Evolutionary conservation across 2,888 invertebrate species (phyloP), one percentile per base, ranked within the genome.

Genomic region (Julus scanicus): DNA sequence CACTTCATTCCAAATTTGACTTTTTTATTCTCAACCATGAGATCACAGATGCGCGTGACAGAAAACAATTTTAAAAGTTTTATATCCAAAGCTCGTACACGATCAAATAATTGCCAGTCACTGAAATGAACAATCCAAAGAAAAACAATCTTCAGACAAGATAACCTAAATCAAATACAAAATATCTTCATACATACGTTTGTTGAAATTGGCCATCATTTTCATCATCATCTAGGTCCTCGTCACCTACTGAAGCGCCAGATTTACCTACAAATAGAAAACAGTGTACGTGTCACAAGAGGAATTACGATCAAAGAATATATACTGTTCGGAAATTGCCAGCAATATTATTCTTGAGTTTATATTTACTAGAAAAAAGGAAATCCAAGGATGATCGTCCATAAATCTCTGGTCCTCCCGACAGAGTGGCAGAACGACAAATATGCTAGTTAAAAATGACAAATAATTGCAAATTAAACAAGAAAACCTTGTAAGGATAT

Each of bases 21-120:
- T 93, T 96, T 96, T 91, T 95, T 95, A 91, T 96, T 95, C 91
- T 96, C 96, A 11, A 96, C 96, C 96, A 96, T 96, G 88, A 96
- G 94, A 92, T 96, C 96, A 89, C 95, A 94, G 90, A 96, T 96
- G 87, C 95, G 95, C 88, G 94, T 94, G 20, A 96, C 95, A 90
- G 95, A 95, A 53, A 96, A 93, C 37, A 94, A 93, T 91, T 95
- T 95, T 57, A 96, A 92, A 85, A 96, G 92, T 90, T 94, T 94
- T 88, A 96, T 95, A 91, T 96, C 96, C 89, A 94, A 94, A 90
- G 93, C 94, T 88, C 95, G 92, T 88, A 95, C 94, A 91, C 93
- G 93, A 91, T 95, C 94, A 91, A 95, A 95, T 89, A 95, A 92
- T 91, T 94, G 94, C 93, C 94, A 94, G 57, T 90, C 89, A 57